Percentiles rank a stretch among this genome's conserved stretches.
Conservation (phyloP, 64 coral and sea anemone genomes). For the Porites lutea region DNA sequence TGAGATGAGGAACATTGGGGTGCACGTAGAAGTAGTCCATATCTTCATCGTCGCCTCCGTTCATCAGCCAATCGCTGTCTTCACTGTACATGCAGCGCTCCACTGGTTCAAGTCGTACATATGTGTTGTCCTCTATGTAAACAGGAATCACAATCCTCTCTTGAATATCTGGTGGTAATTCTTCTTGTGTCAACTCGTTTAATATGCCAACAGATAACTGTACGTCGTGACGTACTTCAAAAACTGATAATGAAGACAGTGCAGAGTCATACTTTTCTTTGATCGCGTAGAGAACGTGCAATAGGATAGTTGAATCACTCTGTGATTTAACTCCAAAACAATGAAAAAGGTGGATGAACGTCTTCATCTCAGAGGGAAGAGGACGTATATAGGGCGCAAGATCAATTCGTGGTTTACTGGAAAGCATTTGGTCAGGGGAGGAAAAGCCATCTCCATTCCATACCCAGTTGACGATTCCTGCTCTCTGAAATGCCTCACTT, state of each 20-base stretch:
- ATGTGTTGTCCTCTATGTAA: conserved; percentile 1
- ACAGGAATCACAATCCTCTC: conserved; percentile 60
- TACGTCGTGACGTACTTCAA: conserved; percentile 68
- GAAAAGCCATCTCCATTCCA: conserved; percentile 93
- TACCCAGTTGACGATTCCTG: conserved; percentile 35
- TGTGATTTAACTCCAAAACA: conserved; percentile 57
- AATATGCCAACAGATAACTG: conserved; percentile 66
- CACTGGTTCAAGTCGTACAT: conserved; percentile 43
- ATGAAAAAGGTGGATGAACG: neutral
- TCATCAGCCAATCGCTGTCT: conserved; percentile 56
- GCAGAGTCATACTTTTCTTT: conserved; percentile 2
- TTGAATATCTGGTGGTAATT: conserved; percentile 8
- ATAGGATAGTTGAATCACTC: conserved; percentile 35
- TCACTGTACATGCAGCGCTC: conserved; percentile 83
- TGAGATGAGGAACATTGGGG: conserved; percentile 11
- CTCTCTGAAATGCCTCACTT: neutral
- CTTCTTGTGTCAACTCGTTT: conserved; percentile 50
- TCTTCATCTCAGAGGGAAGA: conserved; percentile 57
- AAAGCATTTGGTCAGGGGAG: conserved; percentile 38
- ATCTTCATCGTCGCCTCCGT: conserved; percentile 30
- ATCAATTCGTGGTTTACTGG: conserved; percentile 44
- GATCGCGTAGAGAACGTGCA: conserved; percentile 50
- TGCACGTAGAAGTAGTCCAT: conserved; percentile 57
- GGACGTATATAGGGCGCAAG: conserved; percentile 68
- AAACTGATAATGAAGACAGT: neutral